Evolutionary conservation across 2,113 vertebrate species (phyloP).

Genomic region (Arizona elegans): DNA sequence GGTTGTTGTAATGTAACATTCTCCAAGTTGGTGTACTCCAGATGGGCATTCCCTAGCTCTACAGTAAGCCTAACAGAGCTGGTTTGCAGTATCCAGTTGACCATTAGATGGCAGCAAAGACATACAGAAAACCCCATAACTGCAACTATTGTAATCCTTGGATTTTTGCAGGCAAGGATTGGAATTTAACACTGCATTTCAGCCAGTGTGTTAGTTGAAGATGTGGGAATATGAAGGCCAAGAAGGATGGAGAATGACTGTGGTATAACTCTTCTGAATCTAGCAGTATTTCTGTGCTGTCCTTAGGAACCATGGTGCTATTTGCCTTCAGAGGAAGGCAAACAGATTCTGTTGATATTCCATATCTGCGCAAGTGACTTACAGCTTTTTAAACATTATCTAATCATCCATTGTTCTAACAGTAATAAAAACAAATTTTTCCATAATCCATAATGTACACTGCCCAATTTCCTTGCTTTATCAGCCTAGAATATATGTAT

Average conservation of each 20-base stretch:
- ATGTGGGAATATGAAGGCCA: background rate
- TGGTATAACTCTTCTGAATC: conserved; percentile 38
- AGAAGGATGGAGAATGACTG: background rate
- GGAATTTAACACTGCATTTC: background rate
- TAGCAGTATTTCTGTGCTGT: conserved; percentile 1
- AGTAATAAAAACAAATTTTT: background rate
- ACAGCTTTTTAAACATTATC: background rate
- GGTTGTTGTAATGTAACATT: background rate
- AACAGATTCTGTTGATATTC: background rate
- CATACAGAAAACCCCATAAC: background rate
- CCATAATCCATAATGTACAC: background rate
- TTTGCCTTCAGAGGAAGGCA: conserved; percentile 1
- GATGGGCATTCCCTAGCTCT: background rate
- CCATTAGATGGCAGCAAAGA: background rate
- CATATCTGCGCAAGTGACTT: background rate
- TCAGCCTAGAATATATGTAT: background rate
- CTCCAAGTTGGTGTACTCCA: background rate
- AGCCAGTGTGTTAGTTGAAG: background rate
- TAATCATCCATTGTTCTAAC: background rate
- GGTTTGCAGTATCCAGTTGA: background rate
- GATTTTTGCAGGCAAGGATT: background rate
- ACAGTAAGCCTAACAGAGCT: background rate
- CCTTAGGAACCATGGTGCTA: background rate
- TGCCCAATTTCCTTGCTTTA: background rate
- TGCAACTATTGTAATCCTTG: background rate